These are phyloP conservation scores for Sebastes fasciatus DNA, from an alignment of 2,113 vertebrate genomes.

Conservation along the genomic window DNA sequence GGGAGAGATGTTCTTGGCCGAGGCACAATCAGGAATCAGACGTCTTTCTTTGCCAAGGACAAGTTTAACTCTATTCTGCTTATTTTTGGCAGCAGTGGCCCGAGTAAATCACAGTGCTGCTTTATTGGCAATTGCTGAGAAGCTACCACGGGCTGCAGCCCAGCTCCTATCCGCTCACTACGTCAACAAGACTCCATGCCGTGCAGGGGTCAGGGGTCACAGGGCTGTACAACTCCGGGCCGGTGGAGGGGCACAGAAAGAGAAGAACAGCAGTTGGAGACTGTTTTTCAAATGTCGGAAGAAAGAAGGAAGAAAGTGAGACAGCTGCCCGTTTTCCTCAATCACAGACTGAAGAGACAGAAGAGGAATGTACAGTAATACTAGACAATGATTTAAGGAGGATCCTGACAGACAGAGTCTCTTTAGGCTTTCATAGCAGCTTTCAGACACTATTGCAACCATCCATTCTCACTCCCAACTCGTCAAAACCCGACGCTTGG, in stretches of 20 bases:
- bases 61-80: conserved; percentile 76
- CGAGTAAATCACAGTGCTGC: conserved; percentile 61
- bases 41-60: conserved; percentile 70
- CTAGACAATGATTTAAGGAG: conserved; percentile 40
- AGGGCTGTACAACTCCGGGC: conserved; percentile 5
- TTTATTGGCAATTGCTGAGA: conserved; percentile 61
- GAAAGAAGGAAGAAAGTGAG: not conserved
- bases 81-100: conserved; percentile 71
- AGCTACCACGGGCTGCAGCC: conserved; percentile 47
- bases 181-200: conserved; percentile 44
- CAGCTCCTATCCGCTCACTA: conserved; percentile 38
- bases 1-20: conserved; percentile 77
- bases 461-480: not conserved
- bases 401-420: conserved; percentile 28
- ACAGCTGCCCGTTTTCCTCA: conserved; percentile 49
- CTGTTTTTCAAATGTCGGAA: conserved; percentile 35
- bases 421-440: conserved; percentile 11
- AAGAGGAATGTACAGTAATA: conserved; percentile 48
- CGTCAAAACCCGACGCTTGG: not conserved
- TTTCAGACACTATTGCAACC: not conserved
- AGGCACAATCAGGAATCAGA: conserved; percentile 73
- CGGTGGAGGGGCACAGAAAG: conserved; percentile 27
- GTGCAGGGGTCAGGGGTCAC: conserved; percentile 49
- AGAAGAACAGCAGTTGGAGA: conserved; percentile 20
- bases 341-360: conserved; percentile 27